Evolutionary conservation across 2,797 vertebrate genomes (phyloP).

Genomic region (Anas bahamensis): DNA sequence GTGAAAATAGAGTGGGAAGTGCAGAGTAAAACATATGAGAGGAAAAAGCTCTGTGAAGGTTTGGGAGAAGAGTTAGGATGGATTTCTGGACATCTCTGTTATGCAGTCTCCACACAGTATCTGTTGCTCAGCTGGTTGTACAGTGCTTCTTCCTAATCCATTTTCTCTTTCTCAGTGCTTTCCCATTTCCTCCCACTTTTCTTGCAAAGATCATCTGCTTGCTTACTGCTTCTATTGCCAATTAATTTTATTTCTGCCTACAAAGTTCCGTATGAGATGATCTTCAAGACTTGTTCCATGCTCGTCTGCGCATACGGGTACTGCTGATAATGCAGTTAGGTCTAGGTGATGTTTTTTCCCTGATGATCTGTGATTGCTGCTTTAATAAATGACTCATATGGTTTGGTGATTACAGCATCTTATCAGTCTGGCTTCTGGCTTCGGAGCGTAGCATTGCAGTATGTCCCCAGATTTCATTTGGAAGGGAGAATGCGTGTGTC

Average conservation of each 20-base stretch:
- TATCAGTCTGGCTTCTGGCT: not conserved
- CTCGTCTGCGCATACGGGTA: not conserved
- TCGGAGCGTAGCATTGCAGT: not conserved
- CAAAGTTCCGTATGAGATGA: not conserved
- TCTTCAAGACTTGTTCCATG: not conserved
- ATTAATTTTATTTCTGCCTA: not conserved
- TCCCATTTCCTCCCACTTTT: not conserved
- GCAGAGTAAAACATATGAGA: not conserved
- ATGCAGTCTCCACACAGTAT: not conserved
- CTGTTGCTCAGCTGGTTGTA: not conserved
- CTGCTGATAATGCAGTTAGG: not conserved
- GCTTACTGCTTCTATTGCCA: not conserved
- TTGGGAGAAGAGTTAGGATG: not conserved
- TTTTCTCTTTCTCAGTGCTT: not conserved
- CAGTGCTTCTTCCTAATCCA: not conserved
- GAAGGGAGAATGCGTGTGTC: not conserved
- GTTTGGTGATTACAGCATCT: not conserved
- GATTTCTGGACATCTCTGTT: not conserved
- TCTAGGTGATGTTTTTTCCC: not conserved
- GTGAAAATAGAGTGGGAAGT: not conserved
- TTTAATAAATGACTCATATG: not conserved
- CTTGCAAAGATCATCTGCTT: not conserved
- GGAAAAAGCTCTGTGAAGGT: not conserved
- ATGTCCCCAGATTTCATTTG: not conserved
- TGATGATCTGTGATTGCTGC: not conserved